phyloP scores from a whole-genome alignment of 1,140 invertebrate genomes.

The Drosophila asahinai region DNA sequence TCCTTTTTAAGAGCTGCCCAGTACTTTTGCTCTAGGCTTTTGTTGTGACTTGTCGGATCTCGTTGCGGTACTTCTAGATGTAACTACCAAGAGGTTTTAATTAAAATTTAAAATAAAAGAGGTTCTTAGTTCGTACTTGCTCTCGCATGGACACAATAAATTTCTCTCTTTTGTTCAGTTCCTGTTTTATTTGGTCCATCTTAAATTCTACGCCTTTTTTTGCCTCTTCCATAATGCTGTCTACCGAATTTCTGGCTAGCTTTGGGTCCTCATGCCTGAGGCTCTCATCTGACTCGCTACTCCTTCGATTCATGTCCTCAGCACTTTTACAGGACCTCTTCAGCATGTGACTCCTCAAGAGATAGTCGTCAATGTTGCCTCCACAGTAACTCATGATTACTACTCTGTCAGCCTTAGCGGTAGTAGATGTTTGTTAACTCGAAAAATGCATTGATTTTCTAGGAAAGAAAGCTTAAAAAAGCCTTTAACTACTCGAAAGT shows the following conservation, averaged over 20 bases:
- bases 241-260: not conserved
- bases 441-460: constrained; percentile 8
- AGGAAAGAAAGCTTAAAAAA: not conserved
- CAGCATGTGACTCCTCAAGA: not conserved
- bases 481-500: not conserved
- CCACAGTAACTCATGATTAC: constrained; percentile 2
- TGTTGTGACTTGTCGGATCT: not conserved
- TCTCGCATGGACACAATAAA: constrained; percentile 75
- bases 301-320: not conserved
- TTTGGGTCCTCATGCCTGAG: not conserved
- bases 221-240: constrained; percentile 87
- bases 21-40: constrained; percentile 56
- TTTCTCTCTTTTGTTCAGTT: constrained; percentile 86
- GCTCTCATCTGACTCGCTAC: not conserved
- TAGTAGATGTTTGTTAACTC: not conserved
- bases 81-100: not conserved
- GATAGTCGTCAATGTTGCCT: not conserved
- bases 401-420: not conserved
- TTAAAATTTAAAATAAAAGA: no score
- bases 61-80: not conserved
- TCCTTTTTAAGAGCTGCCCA: constrained; percentile 50
- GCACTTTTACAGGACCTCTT: not conserved
- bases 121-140: constrained; percentile 48
- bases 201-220: constrained; percentile 87
- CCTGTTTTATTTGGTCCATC: constrained; percentile 86